These are phyloP conservation scores for Sitta carolinensis DNA, from an alignment of 2,797 vertebrate species.

Conservation along the genomic window DNA sequence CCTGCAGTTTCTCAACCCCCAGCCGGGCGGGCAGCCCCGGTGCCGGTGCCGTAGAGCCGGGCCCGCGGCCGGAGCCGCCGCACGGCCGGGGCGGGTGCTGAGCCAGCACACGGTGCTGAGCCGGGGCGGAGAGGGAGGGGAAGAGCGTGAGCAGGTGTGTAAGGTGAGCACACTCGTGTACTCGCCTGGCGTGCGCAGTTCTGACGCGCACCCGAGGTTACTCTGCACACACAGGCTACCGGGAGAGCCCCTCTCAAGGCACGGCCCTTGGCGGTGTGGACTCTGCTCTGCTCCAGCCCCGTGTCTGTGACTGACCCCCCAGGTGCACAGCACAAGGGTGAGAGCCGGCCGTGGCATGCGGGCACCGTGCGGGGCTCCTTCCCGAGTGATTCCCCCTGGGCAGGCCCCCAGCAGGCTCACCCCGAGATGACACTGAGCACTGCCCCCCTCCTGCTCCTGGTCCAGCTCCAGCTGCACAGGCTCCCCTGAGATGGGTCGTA, in stretches of 20 bases:
- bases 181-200: accelerated
- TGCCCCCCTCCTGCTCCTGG: background rate
- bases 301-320: background rate
- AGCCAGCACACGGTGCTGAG: background rate
- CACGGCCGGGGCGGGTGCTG: background rate
- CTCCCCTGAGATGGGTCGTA: accelerated
- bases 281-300: background rate
- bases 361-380: background rate
- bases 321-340: accelerated
- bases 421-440: accelerated
- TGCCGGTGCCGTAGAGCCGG: background rate
- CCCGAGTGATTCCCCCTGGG: background rate
- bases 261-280: background rate
- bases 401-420: background rate
- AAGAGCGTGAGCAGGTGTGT: background rate
- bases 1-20: too few relatives aligned
- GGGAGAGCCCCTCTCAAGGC: background rate
- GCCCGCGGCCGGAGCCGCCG: background rate
- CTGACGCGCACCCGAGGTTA: background rate
- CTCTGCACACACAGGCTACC: accelerated
- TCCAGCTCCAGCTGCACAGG: too few relatives aligned
- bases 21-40: background rate
- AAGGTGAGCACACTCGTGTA: background rate
- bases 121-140: background rate
- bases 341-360: accelerated